Base-by-base conservation (phyloP, 1,140 invertebrate species). In the Tyrophagus putrescentiae region DNA sequence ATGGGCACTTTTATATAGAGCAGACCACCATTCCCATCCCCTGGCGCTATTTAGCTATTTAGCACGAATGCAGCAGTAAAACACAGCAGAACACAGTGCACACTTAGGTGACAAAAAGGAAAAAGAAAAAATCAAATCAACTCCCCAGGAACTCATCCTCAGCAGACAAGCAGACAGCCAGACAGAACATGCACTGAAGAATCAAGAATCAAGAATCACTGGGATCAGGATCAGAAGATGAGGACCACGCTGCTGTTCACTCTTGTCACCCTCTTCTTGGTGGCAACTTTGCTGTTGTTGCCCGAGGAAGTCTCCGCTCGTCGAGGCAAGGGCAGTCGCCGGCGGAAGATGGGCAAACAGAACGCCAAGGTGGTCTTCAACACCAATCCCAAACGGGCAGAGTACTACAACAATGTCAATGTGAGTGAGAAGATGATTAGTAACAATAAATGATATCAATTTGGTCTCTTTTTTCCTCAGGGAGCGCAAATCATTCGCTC, bases 401-500 rank as follows among this genome's bases (percentile, higher is more conserved):
- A 69, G 9, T 69, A 69, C 61, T 69, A 69, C 29, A 45, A 66
- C 41, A 69, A 69, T 56, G 63, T 63, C 41, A 65, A 69, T 48
- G 67, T 68, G 64, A 67, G 67, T 65, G 11, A n/a, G 21, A 3
- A 13, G 13, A 57, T 18, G n/a, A 39, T 39, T 57, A 57, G 4
- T 11, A n/a, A n/a, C n/a, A n/a, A n/a, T n/a, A n/a, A n/a, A 39
- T 52, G 11, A 57, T 18, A 28, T 29, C 21, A 54, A 31, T 28
- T 54, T 39, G 3, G n/a, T 1, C 3, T 18, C 48, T 23, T 9
- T 29, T 53, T 23, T 28, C 18, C 36, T 66, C 67, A 92, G 88
- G 87, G 87, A 28, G 88, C 89, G 0, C 88, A 88, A 74, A 92
- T 93, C 64, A 71, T 83, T n/a, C 76, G 86, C 57, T 83, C 86